These are phyloP conservation scores for Syngnathus typhle DNA, from an alignment of 2,113 vertebrate species.

Conservation along the genomic window DNA sequence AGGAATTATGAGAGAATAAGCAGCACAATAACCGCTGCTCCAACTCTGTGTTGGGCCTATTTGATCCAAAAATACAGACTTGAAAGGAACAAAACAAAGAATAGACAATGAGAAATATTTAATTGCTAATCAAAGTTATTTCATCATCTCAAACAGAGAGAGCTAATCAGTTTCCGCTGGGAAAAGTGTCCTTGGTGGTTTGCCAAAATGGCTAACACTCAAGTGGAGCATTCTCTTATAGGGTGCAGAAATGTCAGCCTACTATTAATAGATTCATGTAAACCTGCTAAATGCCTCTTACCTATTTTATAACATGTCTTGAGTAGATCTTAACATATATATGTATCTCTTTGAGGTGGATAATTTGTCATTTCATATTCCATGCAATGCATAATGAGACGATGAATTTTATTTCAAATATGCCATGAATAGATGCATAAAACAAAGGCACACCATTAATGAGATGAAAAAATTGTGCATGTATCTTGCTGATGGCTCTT, in stretches of 20 bases:
- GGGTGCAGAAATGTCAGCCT: conserved; percentile 69
- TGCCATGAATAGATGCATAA: conserved; percentile 28
- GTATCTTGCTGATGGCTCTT: conserved; percentile 17
- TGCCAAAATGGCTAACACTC: conserved; percentile 58
- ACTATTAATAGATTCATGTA: conserved; percentile 67
- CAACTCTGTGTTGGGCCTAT: conserved; percentile 43
- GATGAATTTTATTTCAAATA: conserved; percentile 45
- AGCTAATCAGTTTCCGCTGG: conserved; percentile 71
- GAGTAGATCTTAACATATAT: conserved; percentile 33
- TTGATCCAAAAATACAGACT: conserved; percentile 66
- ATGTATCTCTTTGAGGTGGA: conserved; percentile 41
- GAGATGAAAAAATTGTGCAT: conserved; percentile 37
- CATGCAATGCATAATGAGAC: conserved; percentile 38
- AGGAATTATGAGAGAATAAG: conserved; percentile 47
- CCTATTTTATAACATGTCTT: conserved; percentile 23
- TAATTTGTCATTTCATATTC: conserved; percentile 29
- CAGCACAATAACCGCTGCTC: conserved; percentile 38
- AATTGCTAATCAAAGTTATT: conserved; percentile 77
- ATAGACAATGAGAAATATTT: conserved; percentile 67
- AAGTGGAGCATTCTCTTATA: conserved; percentile 42
- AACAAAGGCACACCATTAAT: conserved; percentile 38
- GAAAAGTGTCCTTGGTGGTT: conserved; percentile 70
- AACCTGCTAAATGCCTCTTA: conserved; percentile 51
- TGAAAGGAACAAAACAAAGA: conserved; percentile 61
- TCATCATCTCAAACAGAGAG: conserved; percentile 59